Percentiles rank a stretch among this genome's conserved stretches.
Conservation (phyloP, 2,797 vertebrate genomes). For the Arctocebus calabarensis region DNA sequence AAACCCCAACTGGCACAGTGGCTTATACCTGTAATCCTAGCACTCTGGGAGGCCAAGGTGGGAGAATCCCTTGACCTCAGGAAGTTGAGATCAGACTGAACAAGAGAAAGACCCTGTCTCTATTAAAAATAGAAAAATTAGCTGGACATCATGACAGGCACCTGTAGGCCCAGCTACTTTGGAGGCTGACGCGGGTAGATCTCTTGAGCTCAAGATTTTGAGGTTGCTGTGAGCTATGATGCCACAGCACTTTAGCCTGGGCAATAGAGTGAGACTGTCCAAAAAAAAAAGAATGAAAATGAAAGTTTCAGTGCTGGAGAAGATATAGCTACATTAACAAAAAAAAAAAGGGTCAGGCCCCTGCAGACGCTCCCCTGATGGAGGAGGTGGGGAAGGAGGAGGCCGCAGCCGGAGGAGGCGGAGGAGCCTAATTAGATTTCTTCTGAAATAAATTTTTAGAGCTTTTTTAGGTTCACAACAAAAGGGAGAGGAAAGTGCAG, state of each 20-base stretch:
- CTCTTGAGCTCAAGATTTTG: not conserved
- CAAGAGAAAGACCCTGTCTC: not conserved
- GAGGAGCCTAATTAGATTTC: not conserved
- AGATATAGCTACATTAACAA: too few species aligned
- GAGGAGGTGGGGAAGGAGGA: slow-evolving; percentile 77
- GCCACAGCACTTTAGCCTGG: not conserved
- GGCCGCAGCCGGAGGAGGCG: slow-evolving; percentile 71
- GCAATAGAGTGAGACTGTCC: not conserved
- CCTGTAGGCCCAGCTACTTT: not conserved
- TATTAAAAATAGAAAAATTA: not conserved
- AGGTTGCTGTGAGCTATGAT: not conserved
- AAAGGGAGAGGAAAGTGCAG: too few species aligned
- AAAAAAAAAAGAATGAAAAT: not conserved
- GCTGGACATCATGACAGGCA: accelerated
- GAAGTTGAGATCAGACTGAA: not conserved
- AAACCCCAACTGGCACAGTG: not conserved
- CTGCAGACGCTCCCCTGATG: slow-evolving; percentile 56
- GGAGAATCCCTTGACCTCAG: not conserved
- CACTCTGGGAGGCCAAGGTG: not conserved
- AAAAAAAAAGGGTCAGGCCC: slow-evolving; percentile 34
- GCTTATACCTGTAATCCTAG: not conserved
- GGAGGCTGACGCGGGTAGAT: not conserved
- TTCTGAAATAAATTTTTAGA: too few species aligned
- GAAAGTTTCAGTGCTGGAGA: too few species aligned
- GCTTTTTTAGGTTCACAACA: too few species aligned